These are phyloP conservation scores for Megamerina dolium DNA, from an alignment of 2,888 invertebrate genomes.

Conservation along the genomic window DNA sequence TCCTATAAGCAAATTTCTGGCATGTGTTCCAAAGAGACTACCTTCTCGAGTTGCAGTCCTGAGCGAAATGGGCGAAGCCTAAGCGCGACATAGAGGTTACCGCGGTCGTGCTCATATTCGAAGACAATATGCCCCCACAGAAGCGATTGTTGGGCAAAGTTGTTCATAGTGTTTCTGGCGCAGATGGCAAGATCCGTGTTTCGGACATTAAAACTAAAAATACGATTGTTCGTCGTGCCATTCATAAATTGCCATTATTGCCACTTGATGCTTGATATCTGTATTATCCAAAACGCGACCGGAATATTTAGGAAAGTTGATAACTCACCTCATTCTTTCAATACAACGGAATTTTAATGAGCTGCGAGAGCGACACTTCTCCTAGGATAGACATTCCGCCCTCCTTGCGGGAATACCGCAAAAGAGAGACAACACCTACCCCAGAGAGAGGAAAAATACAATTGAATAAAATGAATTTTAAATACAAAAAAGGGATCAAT, in stretches of 20 bases:
- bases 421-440: too few species aligned
- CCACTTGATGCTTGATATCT: constrained; percentile 1
- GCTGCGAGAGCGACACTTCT: too few species aligned
- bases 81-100: not conserved
- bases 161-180: not conserved
- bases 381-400: too few species aligned
- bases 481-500: too few species aligned
- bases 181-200: constrained; percentile 4
- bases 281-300: constrained; percentile 3
- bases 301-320: not conserved
- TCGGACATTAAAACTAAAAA: constrained; percentile 5
- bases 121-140: constrained; percentile 7
- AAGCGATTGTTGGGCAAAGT: constrained; percentile 4
- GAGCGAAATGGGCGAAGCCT: not conserved
- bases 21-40: constrained; percentile 1
- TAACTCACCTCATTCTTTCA: too few species aligned
- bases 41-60: not conserved
- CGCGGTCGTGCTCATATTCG: constrained; percentile 3
- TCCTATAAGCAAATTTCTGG: constrained; percentile 2
- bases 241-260: constrained; percentile 6
- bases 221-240: constrained; percentile 6
- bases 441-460: too few species aligned
- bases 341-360: too few species aligned
- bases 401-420: too few species aligned
- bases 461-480: too few species aligned